Conservation (phyloP, 1,140 invertebrate genomes). For the Drosophila aff. region DNA sequence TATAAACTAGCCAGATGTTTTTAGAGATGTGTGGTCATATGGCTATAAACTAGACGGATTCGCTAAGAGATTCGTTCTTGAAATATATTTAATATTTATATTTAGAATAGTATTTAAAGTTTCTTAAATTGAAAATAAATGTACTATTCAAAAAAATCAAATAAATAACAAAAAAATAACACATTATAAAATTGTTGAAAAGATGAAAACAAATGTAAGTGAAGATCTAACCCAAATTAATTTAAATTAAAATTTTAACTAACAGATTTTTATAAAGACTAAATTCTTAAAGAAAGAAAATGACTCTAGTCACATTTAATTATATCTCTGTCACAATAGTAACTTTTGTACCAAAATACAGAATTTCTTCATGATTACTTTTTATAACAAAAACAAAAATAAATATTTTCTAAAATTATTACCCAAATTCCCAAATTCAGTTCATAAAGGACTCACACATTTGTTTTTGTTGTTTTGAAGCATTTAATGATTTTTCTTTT, state of each 20-base stretch:
- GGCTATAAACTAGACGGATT: too few relatives aligned
- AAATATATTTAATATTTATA: too few relatives aligned
- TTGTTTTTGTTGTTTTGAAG: conserved; percentile 18
- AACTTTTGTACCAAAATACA: too few relatives aligned
- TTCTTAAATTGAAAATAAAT: too few relatives aligned
- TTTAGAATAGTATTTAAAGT: too few relatives aligned
- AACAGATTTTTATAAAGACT: background rate
- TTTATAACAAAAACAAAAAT: too few relatives aligned
- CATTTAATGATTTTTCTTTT: conserved; percentile 65
- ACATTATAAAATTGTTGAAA: background rate
- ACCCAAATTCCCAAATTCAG: background rate
- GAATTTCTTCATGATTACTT: too few relatives aligned
- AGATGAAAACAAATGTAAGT: background rate
- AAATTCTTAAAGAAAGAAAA: too few relatives aligned
- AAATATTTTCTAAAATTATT: too few relatives aligned
- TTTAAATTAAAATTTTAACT: background rate
- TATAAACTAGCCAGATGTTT: background rate
- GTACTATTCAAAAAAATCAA: too few relatives aligned
- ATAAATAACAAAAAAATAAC: background rate
- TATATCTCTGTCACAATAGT: background rate
- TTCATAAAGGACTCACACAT: background rate
- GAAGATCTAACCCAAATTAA: background rate
- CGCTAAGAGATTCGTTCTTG: too few relatives aligned
- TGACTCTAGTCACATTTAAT: background rate
- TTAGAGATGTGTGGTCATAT: too few relatives aligned